phyloP scores from a whole-genome alignment of 2,797 vertebrate species.

The Tragopan temminckii region DNA sequence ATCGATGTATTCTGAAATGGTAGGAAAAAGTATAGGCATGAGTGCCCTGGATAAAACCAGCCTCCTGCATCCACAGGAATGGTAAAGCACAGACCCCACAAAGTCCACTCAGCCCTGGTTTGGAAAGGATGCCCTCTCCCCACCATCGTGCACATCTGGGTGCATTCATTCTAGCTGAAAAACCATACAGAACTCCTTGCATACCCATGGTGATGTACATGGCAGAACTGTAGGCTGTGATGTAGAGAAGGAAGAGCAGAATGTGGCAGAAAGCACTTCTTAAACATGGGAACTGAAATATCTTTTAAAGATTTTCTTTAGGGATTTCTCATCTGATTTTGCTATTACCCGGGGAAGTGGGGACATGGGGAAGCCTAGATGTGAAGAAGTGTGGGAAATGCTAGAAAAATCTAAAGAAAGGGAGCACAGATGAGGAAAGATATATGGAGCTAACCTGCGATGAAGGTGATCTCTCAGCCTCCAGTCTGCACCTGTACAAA shows the following conservation, averaged over 20 bases:
- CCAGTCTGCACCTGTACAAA: background rate
- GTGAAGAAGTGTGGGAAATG: background rate
- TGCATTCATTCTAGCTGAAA: background rate
- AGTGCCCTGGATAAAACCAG: background rate
- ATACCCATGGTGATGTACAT: accelerated
- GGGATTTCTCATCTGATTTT: background rate
- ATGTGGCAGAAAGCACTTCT: background rate
- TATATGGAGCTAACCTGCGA: background rate
- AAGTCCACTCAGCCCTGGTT: background rate
- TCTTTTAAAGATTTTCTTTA: background rate
- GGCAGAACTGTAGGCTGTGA: background rate
- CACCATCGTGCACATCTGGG: background rate
- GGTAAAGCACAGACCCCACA: background rate
- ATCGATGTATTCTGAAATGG: background rate
- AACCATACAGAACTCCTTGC: background rate
- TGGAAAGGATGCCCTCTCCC: background rate
- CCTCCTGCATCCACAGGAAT: background rate
- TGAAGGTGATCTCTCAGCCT: background rate
- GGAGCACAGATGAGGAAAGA: background rate
- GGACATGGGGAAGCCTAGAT: background rate
- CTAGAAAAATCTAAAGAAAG: background rate
- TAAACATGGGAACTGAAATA: background rate
- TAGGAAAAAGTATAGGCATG: background rate
- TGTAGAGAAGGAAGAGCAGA: background rate
- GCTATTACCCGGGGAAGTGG: background rate